These are phyloP conservation scores for Tetrax tetrax DNA, from an alignment of 2,113 vertebrate genomes.

Conservation along the genomic window DNA sequence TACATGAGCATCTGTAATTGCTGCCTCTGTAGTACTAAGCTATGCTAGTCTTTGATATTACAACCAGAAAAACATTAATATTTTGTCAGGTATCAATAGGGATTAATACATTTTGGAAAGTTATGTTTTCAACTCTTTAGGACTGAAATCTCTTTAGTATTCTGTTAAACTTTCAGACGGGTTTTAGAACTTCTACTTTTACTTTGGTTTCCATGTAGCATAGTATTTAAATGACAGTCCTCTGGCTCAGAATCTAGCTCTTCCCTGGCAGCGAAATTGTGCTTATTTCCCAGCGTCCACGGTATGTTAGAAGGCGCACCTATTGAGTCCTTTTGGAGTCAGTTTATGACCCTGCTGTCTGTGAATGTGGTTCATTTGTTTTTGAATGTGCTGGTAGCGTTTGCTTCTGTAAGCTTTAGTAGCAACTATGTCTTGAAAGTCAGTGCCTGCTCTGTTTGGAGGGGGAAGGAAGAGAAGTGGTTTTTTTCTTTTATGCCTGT, in stretches of 20 bases:
- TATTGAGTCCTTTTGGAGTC: background rate
- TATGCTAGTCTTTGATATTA: background rate
- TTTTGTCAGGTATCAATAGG: background rate
- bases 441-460: background rate
- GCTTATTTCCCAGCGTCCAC: background rate
- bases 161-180: background rate
- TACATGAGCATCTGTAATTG: background rate
- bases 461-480: too few relatives aligned
- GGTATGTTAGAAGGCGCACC: background rate
- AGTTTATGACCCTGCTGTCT: background rate
- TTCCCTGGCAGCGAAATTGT: background rate
- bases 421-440: background rate
- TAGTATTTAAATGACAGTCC: background rate
- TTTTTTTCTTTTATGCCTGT: background rate
- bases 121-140: background rate
- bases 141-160: background rate
- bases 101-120: background rate
- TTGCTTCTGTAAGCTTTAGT: background rate
- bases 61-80: background rate
- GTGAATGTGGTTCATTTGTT: background rate
- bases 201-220: background rate
- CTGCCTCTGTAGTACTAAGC: background rate
- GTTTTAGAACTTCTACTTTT: background rate
- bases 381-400: background rate
- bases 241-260: background rate